Conservation (phyloP, 2,113 vertebrate genomes). For the Drymodes brunneopygia region DNA sequence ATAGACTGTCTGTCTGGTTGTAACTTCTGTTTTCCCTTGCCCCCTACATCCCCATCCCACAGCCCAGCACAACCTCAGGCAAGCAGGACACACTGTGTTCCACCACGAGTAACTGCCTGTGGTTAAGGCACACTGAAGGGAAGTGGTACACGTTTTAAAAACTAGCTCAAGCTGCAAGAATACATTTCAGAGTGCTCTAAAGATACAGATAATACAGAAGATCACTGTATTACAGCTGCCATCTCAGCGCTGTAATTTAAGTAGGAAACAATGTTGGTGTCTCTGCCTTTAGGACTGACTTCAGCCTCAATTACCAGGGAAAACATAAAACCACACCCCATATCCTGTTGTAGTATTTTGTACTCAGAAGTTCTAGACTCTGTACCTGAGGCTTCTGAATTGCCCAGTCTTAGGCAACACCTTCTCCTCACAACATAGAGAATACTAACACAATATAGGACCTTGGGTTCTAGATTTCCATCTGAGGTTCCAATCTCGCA, state of each 20-base stretch:
- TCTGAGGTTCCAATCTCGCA: neutral
- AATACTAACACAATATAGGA: neutral
- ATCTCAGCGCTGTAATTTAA: neutral
- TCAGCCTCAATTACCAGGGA: neutral
- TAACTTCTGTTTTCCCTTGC: neutral
- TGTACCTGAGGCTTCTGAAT: neutral
- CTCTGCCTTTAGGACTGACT: neutral
- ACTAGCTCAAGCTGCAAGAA: neutral
- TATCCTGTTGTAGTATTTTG: neutral
- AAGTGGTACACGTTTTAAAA: neutral
- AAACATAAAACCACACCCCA: neutral
- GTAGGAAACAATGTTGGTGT: neutral
- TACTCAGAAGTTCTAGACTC: neutral
- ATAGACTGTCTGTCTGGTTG: neutral
- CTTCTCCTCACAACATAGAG: neutral
- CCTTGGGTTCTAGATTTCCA: neutral
- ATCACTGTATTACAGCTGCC: neutral
- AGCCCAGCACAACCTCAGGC: neutral
- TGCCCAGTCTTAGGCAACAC: neutral
- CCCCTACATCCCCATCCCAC: fast-evolving
- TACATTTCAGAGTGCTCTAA: neutral
- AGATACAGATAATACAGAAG: no score
- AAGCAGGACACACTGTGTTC: neutral
- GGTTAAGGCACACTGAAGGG: neutral
- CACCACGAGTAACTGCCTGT: fast-evolving